A percentile compares a stretch with the other conserved stretches of the same genome.
Conservation (phyloP, 2,888 invertebrate species). For the Drosophila parthenogenetica region DNA sequence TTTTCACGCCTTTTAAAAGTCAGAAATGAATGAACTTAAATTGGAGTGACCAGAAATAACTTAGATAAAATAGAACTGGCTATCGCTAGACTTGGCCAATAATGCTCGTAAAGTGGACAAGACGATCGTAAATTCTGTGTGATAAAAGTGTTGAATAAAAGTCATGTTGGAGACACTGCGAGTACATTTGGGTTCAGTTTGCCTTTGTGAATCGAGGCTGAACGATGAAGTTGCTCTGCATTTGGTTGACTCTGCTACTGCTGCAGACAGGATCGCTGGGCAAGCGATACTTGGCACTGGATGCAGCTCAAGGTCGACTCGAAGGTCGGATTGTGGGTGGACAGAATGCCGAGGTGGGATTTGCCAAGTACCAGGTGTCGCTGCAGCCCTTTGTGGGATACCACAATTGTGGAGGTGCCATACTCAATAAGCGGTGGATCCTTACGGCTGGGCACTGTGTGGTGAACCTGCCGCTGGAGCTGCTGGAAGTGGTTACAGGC, state of each 20-base stretch:
- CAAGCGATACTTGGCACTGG: conserved; percentile 40
- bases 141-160: conserved; percentile 21
- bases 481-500: conserved; percentile 66
- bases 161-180: conserved; percentile 19
- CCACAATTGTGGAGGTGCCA: conserved; percentile 81
- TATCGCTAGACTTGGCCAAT: conserved; percentile 25
- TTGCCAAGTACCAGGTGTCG: conserved; percentile 81
- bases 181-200: conserved; percentile 37
- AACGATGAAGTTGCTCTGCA: conserved; percentile 52
- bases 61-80: not conserved
- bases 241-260: conserved; percentile 33
- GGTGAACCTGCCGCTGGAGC: conserved; percentile 16
- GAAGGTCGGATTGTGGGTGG: conserved; percentile 67
- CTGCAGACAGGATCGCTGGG: conserved; percentile 22
- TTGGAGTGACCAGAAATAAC: too few species aligned
- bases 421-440: conserved; percentile 69
- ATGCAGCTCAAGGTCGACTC: not conserved
- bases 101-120: conserved; percentile 34
- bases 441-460: conserved; percentile 81
- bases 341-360: conserved; percentile 60
- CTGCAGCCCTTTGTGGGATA: conserved; percentile 59
- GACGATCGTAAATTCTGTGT: conserved; percentile 22
- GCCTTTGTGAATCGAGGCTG: conserved; percentile 16
- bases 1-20: not conserved
- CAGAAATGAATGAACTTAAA: not conserved